A percentile compares a stretch with the other conserved stretches of the same genome.
phyloP scores from a whole-genome alignment of 92 coral and sea anemone species.

The Epizoanthus fatuus region DNA sequence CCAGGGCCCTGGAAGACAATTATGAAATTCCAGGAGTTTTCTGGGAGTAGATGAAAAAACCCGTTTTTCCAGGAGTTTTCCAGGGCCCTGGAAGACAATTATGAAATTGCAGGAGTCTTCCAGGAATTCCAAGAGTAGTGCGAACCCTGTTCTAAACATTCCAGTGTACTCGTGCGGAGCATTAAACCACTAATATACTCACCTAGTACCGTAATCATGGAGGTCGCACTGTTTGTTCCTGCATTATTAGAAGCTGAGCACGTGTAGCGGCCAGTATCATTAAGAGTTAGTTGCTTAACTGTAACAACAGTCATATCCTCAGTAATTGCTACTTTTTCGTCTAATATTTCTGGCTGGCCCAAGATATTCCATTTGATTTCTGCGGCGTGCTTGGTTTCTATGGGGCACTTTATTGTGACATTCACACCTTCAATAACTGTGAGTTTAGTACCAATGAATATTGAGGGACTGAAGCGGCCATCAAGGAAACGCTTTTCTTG shows the following conservation, averaged over 20 bases:
- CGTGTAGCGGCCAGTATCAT: constrained; percentile 50
- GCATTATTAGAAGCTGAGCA: constrained; percentile 68
- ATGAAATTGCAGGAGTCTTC: too few relatives aligned
- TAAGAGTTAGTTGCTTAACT: constrained; percentile 12
- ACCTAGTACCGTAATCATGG: constrained; percentile 63
- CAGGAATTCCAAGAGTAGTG: too few relatives aligned
- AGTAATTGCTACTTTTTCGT: neutral
- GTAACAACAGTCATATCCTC: constrained; percentile 47
- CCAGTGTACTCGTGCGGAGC: neutral
- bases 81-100: too few relatives aligned
- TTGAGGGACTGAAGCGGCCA: constrained; percentile 32
- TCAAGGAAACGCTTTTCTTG: constrained; percentile 31
- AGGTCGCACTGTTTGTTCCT: constrained; percentile 69
- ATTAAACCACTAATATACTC: neutral
- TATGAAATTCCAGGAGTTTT: too few relatives aligned
- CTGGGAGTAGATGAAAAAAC: too few relatives aligned
- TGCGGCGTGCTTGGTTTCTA: constrained; percentile 66
- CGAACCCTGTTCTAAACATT: neutral
- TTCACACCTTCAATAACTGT: constrained; percentile 81
- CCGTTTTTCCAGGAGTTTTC: too few relatives aligned
- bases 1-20: too few relatives aligned
- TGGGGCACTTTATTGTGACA: constrained; percentile 75
- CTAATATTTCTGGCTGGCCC: constrained; percentile 25
- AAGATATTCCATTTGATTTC: constrained; percentile 65
- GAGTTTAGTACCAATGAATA: constrained; percentile 72